Evolutionary conservation across 2,113 vertebrate species (phyloP).

Genomic region (Gallinago undulata): DNA sequence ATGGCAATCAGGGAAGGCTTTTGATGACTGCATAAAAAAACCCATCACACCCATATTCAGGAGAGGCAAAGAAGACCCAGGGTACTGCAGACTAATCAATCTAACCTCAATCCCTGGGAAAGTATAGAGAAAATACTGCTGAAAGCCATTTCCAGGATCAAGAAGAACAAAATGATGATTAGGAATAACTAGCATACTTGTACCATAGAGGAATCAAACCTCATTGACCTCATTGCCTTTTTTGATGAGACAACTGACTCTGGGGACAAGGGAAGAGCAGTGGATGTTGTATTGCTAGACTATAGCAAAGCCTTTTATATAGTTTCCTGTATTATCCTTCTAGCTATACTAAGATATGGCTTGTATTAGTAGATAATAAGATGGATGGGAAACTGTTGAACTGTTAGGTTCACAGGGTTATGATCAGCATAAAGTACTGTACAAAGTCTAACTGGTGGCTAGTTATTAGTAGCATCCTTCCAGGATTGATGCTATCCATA

Average conservation of each 20-base stretch:
- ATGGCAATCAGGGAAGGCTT: background rate
- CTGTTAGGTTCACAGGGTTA: background rate
- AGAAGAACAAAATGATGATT: background rate
- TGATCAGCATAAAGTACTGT: background rate
- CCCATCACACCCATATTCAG: background rate
- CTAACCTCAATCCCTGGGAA: background rate
- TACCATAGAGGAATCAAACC: background rate
- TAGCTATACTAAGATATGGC: background rate
- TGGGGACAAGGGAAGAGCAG: background rate
- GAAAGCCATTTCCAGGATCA: background rate
- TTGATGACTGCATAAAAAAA: background rate
- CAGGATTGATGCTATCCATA: background rate
- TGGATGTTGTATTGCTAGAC: background rate
- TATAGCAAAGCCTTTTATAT: background rate
- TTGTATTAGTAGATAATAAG: background rate
- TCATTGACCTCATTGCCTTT: background rate
- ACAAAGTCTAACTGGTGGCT: background rate
- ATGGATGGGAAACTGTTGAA: background rate
- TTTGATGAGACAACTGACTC: background rate
- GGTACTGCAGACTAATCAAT: background rate
- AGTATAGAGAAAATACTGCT: background rate
- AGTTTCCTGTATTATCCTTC: background rate
- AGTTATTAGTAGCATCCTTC: background rate
- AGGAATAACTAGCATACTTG: background rate
- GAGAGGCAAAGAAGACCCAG: background rate